Evolutionary conservation across 2,888 invertebrate genomes (phyloP), one percentile per base, ranked within the genome.

Genomic region (Drosophila stalkeri): DNA sequence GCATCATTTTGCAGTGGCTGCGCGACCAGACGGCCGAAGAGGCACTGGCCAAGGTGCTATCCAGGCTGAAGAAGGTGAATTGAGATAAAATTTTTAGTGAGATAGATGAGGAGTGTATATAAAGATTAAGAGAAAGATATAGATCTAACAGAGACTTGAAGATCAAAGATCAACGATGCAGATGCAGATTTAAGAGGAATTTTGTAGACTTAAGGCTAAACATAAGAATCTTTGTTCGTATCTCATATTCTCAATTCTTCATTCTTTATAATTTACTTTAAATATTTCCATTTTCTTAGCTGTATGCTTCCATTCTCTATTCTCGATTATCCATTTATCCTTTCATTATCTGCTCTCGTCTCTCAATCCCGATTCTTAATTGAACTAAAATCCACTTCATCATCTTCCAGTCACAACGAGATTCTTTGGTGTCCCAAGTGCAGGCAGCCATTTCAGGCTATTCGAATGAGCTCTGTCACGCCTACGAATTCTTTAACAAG

Each of bases 1-100:
- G 95, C 74, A 94, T 95, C 4, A 94, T 97, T 8, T 94, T 98
- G 6, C 94, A 94, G 65, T 98, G 98, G 98, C 90, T 98, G 3
- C 94, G 95, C 81, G 94, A 95, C 84, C 95, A 96, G 91, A 95
- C 95, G 0, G 93, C 96, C 27, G 95, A 96, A 16, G 94, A 95
- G 2, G 97, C 97, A 0, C 93, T 97, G 16, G 91, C 93, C 11
- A 96, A 95, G 91, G 95, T 97, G 77, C 87, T 97, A 37, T 94
- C 94, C 0, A 93, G 95, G 74, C 91, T 96, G 55, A 95, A 94
- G 81, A 94, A 94, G 83, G 91, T 55, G 23, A 39, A 51, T 11
- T 31, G 6, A 12, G 11, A 31, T 5, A 31, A 3, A 6, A 27
- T 27, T 27, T 27, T 27, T 27, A 4, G 27, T 4, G 9, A 4